phyloP scores from a whole-genome alignment of 2,888 invertebrate genomes.

The Drosophila suboccidentalis region DNA sequence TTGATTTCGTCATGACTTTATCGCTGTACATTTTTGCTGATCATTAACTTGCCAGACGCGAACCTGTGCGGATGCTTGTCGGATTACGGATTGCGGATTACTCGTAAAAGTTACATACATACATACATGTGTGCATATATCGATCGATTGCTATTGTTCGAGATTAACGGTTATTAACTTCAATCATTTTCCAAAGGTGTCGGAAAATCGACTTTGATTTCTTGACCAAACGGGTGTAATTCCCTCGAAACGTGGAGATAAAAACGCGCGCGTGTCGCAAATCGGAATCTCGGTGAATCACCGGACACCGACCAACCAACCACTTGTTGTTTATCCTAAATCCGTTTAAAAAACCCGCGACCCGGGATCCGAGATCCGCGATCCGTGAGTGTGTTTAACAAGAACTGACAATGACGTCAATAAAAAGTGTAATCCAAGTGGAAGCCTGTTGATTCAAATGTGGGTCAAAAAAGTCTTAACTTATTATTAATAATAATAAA shows the following conservation, averaged over 20 bases:
- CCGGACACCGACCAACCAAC: not conserved
- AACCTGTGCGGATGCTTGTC: conserved; percentile 57
- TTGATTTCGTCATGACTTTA: conserved; percentile 67
- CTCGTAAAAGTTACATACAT: not conserved
- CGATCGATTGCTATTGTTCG: conserved; percentile 27
- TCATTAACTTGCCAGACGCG: conserved; percentile 64
- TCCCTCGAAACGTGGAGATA: not conserved
- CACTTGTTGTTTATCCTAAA: conserved; percentile 51
- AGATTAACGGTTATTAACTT: conserved; percentile 53
- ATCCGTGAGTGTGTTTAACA: not conserved
- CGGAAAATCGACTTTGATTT: conserved; percentile 5
- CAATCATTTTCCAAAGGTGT: not conserved
- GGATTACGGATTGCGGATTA: not conserved
- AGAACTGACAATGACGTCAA: conserved; percentile 13
- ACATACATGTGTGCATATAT: not conserved
- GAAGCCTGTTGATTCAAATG: conserved; percentile 9
- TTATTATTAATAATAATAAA: too few relatives aligned
- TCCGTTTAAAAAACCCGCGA: conserved; percentile 26
- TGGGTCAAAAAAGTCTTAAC: not conserved
- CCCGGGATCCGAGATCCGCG: not conserved
- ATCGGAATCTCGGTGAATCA: conserved; percentile 41
- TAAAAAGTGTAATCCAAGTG: conserved; percentile 13
- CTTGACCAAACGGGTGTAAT: conserved; percentile 2
- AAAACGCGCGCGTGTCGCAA: conserved; percentile 10
- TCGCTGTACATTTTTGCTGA: conserved; percentile 41